A percentile compares a stretch with the other conserved stretches of the same genome.
These are phyloP conservation scores for Coracopsis vasa DNA, from an alignment of 2,113 vertebrate species.

Conservation along the genomic window DNA sequence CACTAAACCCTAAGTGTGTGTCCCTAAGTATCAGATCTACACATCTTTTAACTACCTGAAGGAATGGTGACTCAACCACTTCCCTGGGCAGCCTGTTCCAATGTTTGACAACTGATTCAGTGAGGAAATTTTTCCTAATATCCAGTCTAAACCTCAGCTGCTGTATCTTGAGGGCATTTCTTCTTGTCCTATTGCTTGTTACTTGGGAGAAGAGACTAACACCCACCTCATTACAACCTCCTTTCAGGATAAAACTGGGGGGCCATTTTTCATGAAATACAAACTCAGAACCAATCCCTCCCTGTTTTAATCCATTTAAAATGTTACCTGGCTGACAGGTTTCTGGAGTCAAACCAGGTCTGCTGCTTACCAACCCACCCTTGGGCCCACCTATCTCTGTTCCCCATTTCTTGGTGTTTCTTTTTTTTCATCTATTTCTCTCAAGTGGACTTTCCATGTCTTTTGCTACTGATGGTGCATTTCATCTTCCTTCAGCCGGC, in stretches of 20 bases:
- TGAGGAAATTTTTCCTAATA: neutral
- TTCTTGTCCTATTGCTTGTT: neutral
- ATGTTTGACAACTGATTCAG: neutral
- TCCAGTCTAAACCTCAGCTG: neutral
- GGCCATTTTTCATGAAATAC: neutral
- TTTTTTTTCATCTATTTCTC: neutral
- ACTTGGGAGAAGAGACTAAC: neutral
- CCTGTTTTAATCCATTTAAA: neutral
- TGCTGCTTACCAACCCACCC: neutral
- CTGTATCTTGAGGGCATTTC: neutral
- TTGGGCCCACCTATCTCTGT: neutral
- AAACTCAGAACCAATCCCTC: neutral
- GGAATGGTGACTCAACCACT: neutral
- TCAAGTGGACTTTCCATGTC: neutral
- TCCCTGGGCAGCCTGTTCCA: neutral
- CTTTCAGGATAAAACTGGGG: neutral
- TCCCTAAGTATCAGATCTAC: neutral
- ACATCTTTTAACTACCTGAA: neutral
- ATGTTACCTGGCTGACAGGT: neutral
- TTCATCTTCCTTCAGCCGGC: slow-evolving; percentile 1
- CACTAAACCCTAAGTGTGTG: neutral
- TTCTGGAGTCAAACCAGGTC: neutral
- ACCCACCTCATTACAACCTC: neutral
- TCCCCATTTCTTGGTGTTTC: neutral
- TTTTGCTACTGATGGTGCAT: slow-evolving; percentile 1